These are phyloP conservation scores for Aradophagus sp. DNA, from an alignment of 1,140 invertebrate species.

Conservation along the genomic window DNA sequence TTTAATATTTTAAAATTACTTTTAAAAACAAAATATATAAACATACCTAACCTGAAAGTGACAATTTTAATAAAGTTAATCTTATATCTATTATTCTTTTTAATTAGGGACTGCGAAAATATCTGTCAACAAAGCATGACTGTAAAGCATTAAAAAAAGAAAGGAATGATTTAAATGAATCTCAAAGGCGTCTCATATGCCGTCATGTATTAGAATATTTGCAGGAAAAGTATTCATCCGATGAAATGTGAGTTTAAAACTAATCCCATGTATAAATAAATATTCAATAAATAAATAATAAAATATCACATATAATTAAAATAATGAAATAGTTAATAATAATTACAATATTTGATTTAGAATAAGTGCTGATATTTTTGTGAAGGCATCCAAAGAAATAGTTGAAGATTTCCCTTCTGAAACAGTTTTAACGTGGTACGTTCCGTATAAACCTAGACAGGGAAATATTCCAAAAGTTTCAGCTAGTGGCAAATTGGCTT, in stretches of 20 bases:
- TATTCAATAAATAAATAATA: too few relatives aligned
- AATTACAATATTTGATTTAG: not conserved
- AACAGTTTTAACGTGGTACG: constrained; percentile 10
- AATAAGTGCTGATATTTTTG: constrained; percentile 4
- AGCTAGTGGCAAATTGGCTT: constrained; percentile 14
- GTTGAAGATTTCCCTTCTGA: constrained; percentile 6
- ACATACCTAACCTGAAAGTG: too few relatives aligned
- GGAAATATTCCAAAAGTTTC: constrained; percentile 13
- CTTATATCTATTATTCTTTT: too few relatives aligned
- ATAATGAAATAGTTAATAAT: too few relatives aligned
- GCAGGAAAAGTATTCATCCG: not conserved
- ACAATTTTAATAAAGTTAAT: too few relatives aligned
- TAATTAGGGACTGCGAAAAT: too few relatives aligned
- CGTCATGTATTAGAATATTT: not conserved
- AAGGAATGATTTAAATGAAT: too few relatives aligned
- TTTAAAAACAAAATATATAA: too few relatives aligned
- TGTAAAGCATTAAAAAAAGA: too few relatives aligned
- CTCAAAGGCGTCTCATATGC: not conserved
- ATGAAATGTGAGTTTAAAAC: not conserved
- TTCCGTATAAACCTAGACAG: constrained; percentile 20
- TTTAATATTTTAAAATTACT: too few relatives aligned
- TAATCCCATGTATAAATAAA: not conserved
- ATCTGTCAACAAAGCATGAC: too few relatives aligned
- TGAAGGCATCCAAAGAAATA: constrained; percentile 21
- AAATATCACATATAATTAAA: too few relatives aligned